Evolutionary conservation across 2,797 vertebrate species (phyloP), one percentile per base, ranked within the genome.

Genomic region (Spinus pinus): DNA sequence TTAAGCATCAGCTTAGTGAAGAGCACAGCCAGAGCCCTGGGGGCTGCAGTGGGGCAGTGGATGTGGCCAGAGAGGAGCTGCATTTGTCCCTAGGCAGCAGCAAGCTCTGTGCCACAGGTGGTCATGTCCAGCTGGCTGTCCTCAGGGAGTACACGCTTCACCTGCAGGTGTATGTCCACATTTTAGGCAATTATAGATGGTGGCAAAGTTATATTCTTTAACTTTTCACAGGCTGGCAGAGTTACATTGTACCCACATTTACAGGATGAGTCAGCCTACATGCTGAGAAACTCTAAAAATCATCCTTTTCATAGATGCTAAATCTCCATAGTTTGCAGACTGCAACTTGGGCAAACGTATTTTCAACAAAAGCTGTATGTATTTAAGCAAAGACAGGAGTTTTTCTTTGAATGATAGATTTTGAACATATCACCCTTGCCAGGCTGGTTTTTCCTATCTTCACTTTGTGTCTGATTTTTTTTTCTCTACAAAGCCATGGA

Each of bases 151-250:
- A n/a, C 49, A 24, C 2, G 2, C 47, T 14, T 69, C 47, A 39
- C 47, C 28, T 41, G 3, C 23, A 23, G 0, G 1, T 8, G 6
- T 17, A 10, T 2, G 1, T 39, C 30, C 30, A 6, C 24, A 33
- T 42, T 58, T 75, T 37, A 24, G 35, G 30, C 44, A 28, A 18
- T 11, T 31, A 47, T 33, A 58, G 37, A 9, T 65, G 30, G 14
- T 83, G 39, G 7, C 27, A 53, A 80, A 71, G 27, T 60, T 71
- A 25, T 5, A 1, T 17, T 60, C 47, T 61, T 71, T 37, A 37
- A 53, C 46, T 37, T 35, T 20, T 61, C 84, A 16, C 10, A 31
- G 23, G 24, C 58, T 81, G 15, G 12, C 21, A 51, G 47, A 15
- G 10, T 46, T 88, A 16, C 7, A 27, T 6, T 54, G 16, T 72